Percentiles rank a stretch among this genome's conserved stretches.
Evolutionary conservation across 2,113 vertebrate species (phyloP).

Genomic region (Octodon degus): DNA sequence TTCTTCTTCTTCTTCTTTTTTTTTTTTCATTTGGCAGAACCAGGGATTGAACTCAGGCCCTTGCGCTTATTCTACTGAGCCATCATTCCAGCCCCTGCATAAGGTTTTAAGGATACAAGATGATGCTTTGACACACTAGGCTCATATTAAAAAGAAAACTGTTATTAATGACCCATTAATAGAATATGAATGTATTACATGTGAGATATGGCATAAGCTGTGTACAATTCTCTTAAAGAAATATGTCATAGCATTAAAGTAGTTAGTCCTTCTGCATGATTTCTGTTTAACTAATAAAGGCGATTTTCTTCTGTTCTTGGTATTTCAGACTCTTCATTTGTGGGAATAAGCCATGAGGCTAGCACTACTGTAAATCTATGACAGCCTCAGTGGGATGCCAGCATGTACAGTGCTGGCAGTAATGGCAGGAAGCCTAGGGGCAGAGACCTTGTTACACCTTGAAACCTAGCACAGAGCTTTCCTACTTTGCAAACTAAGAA

Average conservation of each 20-base stretch:
- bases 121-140: rapidly evolving
- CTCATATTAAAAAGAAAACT: background rate
- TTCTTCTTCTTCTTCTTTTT: too few species aligned
- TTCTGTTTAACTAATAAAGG: background rate
- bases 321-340: background rate
- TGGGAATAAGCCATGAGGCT: background rate
- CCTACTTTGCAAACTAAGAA: background rate
- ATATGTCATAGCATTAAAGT: background rate
- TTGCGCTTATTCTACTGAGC: too few species aligned
- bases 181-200: background rate
- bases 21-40: too few species aligned
- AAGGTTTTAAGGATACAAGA: background rate
- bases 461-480: conserved; percentile 36
- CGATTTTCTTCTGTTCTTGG: background rate
- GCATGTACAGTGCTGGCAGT: too few species aligned
- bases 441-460: background rate
- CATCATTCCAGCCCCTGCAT: too few species aligned
- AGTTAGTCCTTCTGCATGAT: background rate
- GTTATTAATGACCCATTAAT: background rate
- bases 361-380: background rate
- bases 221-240: background rate
- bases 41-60: too few species aligned
- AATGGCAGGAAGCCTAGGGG: background rate
- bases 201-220: background rate
- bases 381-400: background rate